Base-by-base conservation (phyloP, 2,888 invertebrate species). In the Drosophila limbata region DNA sequence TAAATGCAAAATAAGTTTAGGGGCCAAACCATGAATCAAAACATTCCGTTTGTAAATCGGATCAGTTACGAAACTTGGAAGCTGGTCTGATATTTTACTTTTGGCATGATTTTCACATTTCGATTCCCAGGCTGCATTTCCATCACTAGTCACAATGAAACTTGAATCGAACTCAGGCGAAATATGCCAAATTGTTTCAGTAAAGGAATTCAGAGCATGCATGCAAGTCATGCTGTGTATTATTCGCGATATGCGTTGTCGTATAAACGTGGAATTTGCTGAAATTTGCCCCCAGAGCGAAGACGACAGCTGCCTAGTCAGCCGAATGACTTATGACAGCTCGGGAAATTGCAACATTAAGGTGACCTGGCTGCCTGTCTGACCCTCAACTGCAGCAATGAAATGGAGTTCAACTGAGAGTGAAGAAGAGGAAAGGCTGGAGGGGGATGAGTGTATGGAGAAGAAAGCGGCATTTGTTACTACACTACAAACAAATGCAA, bases 301-400 rank as follows among this genome's bases (percentile, higher is more conserved):
- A 57, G 56, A 45, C 73, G 81, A 64, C 84, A 79, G 77, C 57
- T 79, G 79, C 69, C 73, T 72, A 57, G 81, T 69, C 60, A 79
- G 68, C 57, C 72, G 51, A 71, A 72, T 79, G 81, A 77, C 79
- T 79, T 84, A 67, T 87, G 84, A 72, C 84, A 84, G 73, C 47
- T 48, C 65, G 69, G 82, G 69, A 79, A 81, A 84, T 73, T 71
- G 82, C 68, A 53, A 51, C 64, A 77, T 62, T 47, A 63, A 72
- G 65, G 71, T 86, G 59, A 60, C 63, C 77, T 35, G 25, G 37
- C 42, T 40, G n/a, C n/a, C n/a, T n/a, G n/a, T 52, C 50, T 11
- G 19, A 53, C 39, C 6, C 25, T 17, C 62, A 44, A 53, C 37
- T 25, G 21, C 44, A 44, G 35, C 37, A 25, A 47, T 42, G 25